phyloP scores from a whole-genome alignment of 2,113 vertebrate genomes.

The Cebidichthys violaceus region DNA sequence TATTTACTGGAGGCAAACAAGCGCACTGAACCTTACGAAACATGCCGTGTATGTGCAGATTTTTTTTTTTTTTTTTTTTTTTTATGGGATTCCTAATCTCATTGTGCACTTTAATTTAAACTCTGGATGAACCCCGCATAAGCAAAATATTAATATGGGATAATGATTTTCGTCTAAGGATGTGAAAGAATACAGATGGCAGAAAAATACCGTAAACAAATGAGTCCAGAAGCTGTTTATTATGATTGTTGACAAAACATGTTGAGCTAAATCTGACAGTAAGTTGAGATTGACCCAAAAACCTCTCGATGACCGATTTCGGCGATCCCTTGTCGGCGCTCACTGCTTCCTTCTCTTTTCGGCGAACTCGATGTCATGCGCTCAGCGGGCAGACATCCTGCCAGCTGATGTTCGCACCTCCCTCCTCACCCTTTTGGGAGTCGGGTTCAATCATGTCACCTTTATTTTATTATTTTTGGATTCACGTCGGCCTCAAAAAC shows the following conservation, averaged over 20 bases:
- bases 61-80: not conserved
- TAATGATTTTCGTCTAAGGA: conserved; percentile 19
- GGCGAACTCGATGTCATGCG: conserved; percentile 19
- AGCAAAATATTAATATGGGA: conserved; percentile 33
- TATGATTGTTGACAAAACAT: conserved; percentile 46
- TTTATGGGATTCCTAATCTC: conserved; percentile 25
- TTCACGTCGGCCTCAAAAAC: conserved; percentile 13
- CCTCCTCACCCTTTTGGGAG: not conserved
- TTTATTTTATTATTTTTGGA: not conserved
- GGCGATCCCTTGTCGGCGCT: not conserved
- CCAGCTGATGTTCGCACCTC: conserved; percentile 52
- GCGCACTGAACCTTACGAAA: conserved; percentile 26
- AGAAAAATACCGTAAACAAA: not conserved
- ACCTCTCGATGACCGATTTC: conserved; percentile 58
- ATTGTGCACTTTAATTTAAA: conserved; percentile 42
- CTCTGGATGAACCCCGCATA: conserved; percentile 58
- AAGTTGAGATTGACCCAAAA: conserved; percentile 74
- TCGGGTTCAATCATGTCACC: not conserved
- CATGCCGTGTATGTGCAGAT: not conserved
- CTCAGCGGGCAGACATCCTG: conserved; percentile 10
- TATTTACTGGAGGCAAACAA: conserved; percentile 39
- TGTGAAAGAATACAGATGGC: conserved; percentile 33
- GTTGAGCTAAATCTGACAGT: conserved; percentile 41
- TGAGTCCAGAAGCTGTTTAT: conserved; percentile 26
- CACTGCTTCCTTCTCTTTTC: not conserved